phyloP scores from a whole-genome alignment of 2,113 vertebrate genomes.

The Aplodontia rufa region DNA sequence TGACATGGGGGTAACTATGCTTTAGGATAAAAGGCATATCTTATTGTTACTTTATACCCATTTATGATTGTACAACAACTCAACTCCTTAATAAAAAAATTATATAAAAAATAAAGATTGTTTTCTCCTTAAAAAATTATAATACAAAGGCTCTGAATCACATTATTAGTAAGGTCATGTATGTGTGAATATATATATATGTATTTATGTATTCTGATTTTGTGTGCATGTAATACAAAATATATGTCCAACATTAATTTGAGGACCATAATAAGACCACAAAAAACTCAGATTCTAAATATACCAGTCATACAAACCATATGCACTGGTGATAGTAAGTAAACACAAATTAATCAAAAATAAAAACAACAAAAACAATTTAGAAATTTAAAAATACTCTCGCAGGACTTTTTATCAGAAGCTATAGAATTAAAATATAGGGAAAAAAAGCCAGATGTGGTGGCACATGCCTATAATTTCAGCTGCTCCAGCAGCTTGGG shows the following conservation, averaged over 20 bases:
- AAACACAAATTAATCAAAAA: not conserved
- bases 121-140: too few species aligned
- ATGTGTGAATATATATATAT: not conserved
- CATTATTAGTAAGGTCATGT: not conserved
- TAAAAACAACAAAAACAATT: not conserved
- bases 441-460: too few species aligned
- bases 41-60: too few species aligned
- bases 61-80: too few species aligned
- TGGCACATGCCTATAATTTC: too few species aligned
- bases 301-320: not conserved
- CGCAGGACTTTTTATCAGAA: not conserved
- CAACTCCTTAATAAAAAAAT: too few species aligned
- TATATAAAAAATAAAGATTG: too few species aligned
- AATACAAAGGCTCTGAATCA: not conserved
- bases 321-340: not conserved
- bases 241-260: not conserved
- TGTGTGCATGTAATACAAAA: not conserved
- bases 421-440: not conserved
- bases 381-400: not conserved
- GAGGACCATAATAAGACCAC: not conserved
- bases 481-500: too few species aligned
- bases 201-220: not conserved
- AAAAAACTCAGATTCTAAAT: slow-evolving; percentile 12
- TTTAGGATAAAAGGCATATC: too few species aligned
- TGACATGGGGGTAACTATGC: too few species aligned